These are phyloP conservation scores for Trachelus stipa DNA, from an alignment of 2,888 invertebrate species.

Conservation along the genomic window DNA sequence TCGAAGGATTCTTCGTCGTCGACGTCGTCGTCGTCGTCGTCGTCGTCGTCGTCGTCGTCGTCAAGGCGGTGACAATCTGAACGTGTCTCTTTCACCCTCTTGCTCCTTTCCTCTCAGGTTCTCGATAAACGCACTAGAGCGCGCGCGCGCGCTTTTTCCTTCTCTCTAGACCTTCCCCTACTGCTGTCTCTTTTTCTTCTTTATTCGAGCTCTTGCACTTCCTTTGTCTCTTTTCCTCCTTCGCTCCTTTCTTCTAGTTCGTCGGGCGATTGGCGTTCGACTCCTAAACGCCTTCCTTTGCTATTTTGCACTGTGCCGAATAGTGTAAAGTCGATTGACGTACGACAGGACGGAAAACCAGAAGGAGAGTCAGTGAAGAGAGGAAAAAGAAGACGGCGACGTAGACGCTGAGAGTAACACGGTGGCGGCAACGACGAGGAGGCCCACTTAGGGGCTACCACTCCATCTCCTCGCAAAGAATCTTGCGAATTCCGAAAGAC, in stretches of 20 bases:
- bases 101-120: background rate
- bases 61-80: slow-evolving; percentile 15
- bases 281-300: background rate
- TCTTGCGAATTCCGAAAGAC: background rate
- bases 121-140: background rate
- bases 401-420: slow-evolving; percentile 23
- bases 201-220: background rate
- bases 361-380: background rate
- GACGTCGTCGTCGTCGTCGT: background rate
- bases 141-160: background rate
- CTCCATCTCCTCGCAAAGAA: background rate
- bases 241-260: background rate
- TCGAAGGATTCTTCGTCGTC: background rate
- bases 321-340: background rate
- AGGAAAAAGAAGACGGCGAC: background rate
- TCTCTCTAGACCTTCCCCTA: background rate
- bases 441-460: background rate
- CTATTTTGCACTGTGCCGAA: background rate
- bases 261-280: background rate
- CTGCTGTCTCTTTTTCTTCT: background rate
- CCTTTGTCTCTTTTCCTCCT: background rate
- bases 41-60: slow-evolving; percentile 12
- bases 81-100: background rate
- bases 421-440: slow-evolving; percentile 18
- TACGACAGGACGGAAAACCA: background rate